Conservation (phyloP, 2,113 vertebrate genomes). For the Colaptes auratus region DNA sequence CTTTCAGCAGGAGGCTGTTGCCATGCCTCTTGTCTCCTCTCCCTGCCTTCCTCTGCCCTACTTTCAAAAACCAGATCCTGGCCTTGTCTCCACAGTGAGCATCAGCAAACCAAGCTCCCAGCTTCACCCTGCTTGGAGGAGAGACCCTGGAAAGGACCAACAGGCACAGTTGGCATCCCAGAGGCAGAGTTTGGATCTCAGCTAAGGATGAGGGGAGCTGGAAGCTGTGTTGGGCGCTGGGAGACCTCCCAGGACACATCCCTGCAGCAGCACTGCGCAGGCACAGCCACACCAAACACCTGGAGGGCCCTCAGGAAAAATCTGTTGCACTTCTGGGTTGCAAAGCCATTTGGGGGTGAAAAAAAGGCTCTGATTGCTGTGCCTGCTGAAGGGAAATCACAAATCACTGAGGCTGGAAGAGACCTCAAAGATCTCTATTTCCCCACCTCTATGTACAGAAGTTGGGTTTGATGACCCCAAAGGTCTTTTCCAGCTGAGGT, state of each 20-base stretch:
- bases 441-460: background rate
- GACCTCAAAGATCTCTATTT: background rate
- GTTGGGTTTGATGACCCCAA: too few species aligned
- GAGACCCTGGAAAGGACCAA: background rate
- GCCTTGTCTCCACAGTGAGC: background rate
- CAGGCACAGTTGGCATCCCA: background rate
- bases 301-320: background rate
- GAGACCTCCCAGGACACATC: background rate
- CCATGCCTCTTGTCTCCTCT: background rate
- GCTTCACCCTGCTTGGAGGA: background rate
- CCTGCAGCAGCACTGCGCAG: background rate
- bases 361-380: background rate
- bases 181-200: background rate
- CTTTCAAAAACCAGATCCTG: background rate
- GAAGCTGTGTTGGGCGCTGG: background rate
- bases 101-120: background rate
- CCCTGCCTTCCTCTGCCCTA: background rate
- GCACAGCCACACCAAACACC: fast-evolving
- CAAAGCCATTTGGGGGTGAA: background rate
- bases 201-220: background rate
- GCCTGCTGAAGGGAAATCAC: background rate
- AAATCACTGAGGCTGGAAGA: too few species aligned
- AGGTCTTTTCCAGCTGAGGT: too few species aligned
- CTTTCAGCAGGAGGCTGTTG: background rate
- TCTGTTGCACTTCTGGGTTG: background rate